A percentile compares a stretch with the other conserved stretches of the same genome.
These are phyloP conservation scores for Ranitomeya variabilis DNA, from an alignment of 2,113 vertebrate genomes.

Conservation along the genomic window DNA sequence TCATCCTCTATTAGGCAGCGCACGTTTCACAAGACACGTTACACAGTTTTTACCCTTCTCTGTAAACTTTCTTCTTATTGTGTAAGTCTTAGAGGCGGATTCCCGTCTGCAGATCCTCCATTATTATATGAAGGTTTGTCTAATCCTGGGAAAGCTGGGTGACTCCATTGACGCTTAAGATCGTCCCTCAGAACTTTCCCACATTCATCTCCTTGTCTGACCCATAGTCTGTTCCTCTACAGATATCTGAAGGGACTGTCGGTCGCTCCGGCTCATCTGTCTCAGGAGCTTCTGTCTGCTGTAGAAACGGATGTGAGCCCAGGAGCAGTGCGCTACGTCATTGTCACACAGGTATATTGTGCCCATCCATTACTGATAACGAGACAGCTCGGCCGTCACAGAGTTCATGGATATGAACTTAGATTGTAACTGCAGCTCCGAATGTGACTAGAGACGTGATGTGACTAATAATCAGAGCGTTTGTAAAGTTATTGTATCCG, in stretches of 20 bases:
- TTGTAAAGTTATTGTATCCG: neutral
- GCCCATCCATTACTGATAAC: no score
- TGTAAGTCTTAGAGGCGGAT: no score
- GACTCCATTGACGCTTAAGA: no score
- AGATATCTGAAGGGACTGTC: constrained; percentile 87
- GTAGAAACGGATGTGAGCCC: constrained; percentile 75
- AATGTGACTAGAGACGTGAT: neutral
- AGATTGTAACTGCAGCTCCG: neutral
- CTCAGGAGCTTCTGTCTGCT: constrained; percentile 69
- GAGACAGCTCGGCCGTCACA: no score
- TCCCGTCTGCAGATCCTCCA: no score
- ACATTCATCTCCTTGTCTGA: neutral
- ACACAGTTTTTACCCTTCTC: neutral
- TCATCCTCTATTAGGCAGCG: neutral
- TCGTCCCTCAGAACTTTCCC: no score
- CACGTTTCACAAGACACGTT: neutral
- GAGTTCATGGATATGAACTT: neutral
- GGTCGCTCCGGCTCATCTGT: constrained; percentile 62
- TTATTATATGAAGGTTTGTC: no score
- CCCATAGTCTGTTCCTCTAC: neutral
- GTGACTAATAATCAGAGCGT: no score
- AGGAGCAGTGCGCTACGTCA: constrained; percentile 79
- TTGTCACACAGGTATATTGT: constrained; percentile 81
- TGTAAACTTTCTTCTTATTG: neutral
- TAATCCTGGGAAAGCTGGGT: no score